Conservation (phyloP, 2,797 vertebrate species). For the Ara ararauna region DNA sequence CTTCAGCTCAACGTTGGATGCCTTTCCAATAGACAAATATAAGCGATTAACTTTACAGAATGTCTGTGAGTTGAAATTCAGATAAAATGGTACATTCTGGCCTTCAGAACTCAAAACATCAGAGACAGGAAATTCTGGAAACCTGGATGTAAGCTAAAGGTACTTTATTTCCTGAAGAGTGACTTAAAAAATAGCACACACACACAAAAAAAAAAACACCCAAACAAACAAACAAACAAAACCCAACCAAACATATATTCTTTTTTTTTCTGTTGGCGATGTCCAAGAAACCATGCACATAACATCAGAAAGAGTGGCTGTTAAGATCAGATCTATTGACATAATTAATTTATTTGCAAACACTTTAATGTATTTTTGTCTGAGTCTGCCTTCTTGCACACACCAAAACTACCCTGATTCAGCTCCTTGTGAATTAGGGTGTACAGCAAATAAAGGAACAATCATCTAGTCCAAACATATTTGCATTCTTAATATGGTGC, state of each 20-base stretch:
- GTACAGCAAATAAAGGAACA: conserved; percentile 61
- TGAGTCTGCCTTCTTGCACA: conserved; percentile 13
- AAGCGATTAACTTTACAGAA: not conserved
- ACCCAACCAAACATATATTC: not conserved
- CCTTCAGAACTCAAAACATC: not conserved
- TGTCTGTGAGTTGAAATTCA: conserved; percentile 14
- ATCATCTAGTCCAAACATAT: conserved; percentile 68
- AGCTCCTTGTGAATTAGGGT: conserved; percentile 57
- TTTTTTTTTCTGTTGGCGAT: not conserved
- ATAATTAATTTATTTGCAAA: conserved; percentile 69
- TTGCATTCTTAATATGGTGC: conserved; percentile 72
- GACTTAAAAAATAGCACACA: not conserved
- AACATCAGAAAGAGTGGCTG: not conserved
- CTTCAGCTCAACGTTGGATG: not conserved
- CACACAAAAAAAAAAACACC: no score
- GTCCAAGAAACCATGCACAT: not conserved
- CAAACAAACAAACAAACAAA: no score
- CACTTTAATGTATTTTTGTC: conserved; percentile 53
- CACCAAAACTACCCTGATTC: conserved; percentile 51
- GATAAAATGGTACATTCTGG: not conserved
- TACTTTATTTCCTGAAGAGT: not conserved
- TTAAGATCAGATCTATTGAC: conserved; percentile 27
- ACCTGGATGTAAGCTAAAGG: not conserved
- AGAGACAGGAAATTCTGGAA: not conserved
- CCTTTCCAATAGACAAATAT: conserved; percentile 35